Percentiles rank a stretch among this genome's conserved stretches.
Conservation (phyloP, 2,113 vertebrate genomes). For the Trochalopteron elliotii region DNA sequence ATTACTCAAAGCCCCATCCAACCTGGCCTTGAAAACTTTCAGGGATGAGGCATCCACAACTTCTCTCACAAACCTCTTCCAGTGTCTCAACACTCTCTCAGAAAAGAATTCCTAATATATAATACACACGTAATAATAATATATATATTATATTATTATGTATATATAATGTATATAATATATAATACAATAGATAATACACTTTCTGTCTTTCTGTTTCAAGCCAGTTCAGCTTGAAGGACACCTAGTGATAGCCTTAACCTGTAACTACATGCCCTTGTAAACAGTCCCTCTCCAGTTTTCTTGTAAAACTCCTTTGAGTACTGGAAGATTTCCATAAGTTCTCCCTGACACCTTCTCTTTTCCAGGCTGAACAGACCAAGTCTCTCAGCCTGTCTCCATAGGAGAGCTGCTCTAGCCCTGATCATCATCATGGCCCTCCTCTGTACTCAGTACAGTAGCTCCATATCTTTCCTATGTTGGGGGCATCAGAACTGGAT, state of each 20-base stretch:
- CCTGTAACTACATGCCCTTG: neutral
- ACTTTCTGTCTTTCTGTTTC: neutral
- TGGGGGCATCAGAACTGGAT: neutral
- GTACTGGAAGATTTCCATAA: neutral
- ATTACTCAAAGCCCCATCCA: neutral
- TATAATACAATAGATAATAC: neutral
- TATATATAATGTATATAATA: too few relatives aligned
- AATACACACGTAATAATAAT: too few relatives aligned
- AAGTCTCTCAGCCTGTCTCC: neutral
- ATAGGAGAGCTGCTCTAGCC: neutral
- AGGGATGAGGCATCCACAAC: neutral
- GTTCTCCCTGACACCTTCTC: neutral
- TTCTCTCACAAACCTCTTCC: neutral
- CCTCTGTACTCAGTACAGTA: neutral
- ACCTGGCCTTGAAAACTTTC: neutral
- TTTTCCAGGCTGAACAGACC: neutral
- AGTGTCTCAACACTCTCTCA: neutral
- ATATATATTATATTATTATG: too few relatives aligned
- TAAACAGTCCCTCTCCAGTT: neutral
- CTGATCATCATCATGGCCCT: accelerated
- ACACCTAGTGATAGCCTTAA: neutral
- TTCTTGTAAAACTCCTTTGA: neutral
- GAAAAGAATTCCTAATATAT: neutral
- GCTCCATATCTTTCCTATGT: neutral
- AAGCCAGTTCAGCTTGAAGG: neutral